Evolutionary conservation across 2,113 vertebrate genomes (phyloP).

Genomic region (Otocyon megalotis): DNA sequence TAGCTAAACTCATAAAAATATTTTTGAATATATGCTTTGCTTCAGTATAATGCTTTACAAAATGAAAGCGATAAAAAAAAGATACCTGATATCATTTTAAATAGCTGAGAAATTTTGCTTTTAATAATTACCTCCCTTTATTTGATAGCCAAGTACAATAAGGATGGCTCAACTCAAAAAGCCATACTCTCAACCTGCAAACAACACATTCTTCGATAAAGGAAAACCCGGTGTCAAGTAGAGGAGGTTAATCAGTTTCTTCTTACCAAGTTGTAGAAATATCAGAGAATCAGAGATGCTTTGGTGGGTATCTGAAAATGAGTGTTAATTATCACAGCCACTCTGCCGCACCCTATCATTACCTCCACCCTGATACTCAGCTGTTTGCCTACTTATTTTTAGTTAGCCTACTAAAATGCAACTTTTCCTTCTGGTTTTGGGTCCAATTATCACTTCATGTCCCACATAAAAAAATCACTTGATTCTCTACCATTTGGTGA

Average conservation of each 20-base stretch:
- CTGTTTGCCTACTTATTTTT: slow-evolving; percentile 58
- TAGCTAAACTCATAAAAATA: background rate
- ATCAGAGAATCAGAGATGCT: background rate
- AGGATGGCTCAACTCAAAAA: background rate
- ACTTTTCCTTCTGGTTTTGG: slow-evolving; percentile 38
- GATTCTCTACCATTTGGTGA: slow-evolving; percentile 35
- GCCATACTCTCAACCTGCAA: background rate
- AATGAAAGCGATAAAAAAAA: slow-evolving; percentile 27
- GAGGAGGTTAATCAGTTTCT: background rate
- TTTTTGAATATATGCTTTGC: background rate
- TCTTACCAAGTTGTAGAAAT: background rate
- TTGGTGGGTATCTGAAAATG: background rate
- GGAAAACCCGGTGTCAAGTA: background rate
- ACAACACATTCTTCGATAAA: background rate
- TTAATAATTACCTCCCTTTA: background rate
- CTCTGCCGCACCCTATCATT: slow-evolving; percentile 25
- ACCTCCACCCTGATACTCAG: background rate
- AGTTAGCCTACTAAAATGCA: slow-evolving; percentile 36
- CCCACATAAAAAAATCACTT: slow-evolving; percentile 56
- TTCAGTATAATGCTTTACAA: slow-evolving; percentile 5
- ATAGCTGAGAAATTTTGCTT: slow-evolving; percentile 17
- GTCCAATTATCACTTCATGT: slow-evolving; percentile 72
- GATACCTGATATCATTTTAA: slow-evolving; percentile 25
- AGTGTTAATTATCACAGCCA: background rate
- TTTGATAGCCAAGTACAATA: background rate